These are phyloP conservation scores for Willowsia nigromaculata DNA, from an alignment of 2,888 invertebrate species.

Conservation along the genomic window DNA sequence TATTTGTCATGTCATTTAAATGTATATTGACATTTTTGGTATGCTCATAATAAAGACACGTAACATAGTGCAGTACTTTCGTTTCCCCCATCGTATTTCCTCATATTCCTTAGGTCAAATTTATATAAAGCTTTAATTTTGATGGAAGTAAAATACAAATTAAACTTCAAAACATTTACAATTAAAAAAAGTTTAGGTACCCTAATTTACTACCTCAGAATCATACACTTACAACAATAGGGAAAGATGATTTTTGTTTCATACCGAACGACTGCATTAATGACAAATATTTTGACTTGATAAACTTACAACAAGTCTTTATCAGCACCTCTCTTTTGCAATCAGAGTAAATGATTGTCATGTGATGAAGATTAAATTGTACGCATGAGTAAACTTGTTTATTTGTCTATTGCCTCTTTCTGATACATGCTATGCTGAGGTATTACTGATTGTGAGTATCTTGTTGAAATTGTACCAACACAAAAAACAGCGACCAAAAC, in stretches of 20 bases:
- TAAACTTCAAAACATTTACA: too few species aligned
- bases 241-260: neutral
- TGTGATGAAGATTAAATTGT: slow-evolving; percentile 14
- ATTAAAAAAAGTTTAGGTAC: too few species aligned
- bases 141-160: too few species aligned
- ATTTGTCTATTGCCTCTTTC: neutral
- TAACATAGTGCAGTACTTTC: too few species aligned
- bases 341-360: neutral
- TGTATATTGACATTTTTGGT: neutral
- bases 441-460: neutral
- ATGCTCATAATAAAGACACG: neutral
- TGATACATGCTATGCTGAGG: neutral
- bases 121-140: too few species aligned
- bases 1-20: too few species aligned
- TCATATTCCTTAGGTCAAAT: too few species aligned
- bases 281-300: neutral
- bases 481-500: neutral
- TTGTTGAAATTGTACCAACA: neutral
- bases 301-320: neutral
- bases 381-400: neutral
- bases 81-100: too few species aligned
- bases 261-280: neutral
- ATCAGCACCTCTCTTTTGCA: neutral
- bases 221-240: too few species aligned
- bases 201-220: too few species aligned